Evolutionary conservation across 1,140 invertebrate genomes (phyloP), one percentile per base, ranked within the genome.

Genomic region (Drosophila tropicalis): DNA sequence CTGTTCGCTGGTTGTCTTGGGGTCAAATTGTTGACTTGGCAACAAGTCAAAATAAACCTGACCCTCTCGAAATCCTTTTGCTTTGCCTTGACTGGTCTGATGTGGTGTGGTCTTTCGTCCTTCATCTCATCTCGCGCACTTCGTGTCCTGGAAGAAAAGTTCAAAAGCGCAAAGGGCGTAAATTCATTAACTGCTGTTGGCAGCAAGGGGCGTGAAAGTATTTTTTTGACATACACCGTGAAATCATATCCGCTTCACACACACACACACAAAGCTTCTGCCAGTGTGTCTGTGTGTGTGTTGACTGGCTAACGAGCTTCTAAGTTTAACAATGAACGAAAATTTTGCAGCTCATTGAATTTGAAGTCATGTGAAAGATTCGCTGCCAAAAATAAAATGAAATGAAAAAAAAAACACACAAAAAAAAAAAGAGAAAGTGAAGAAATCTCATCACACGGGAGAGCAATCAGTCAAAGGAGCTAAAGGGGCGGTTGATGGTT

Each of bases 261-360:
- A 25, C 22, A 66, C 51, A 44, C 39, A 65, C 34, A 76, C 51
- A 69, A 55, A n/a, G 62, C 62, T 54, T 62, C 57, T 36, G 25
- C 22, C 51, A 51, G n/a, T 36, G 15, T 36, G 68, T 34, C 22
- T 71, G 25, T 55, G 51, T 57, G 44, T 34, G 22, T 63, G 65
- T 63, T 72, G 70, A 67, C 67, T 81, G 67, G 70, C 84, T 87
- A 89, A 87, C 84, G 84, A 87, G 84, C 84, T 87, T 78, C 72
- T 55, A 80, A 84, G 80, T 87, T 89, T 74, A 89, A 87, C 84
- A 89, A 87, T 87, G 84, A 80, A 80, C 79, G 79, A 87, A 78
- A 76, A 87, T 87, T 87, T 87, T 73, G 85, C 84, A 87, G 84
- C 84, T 87, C 84, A 87, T 87, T 87, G 84, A 87, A 84, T 87